phyloP scores from a whole-genome alignment of 2,888 invertebrate genomes.

The Drosophila mettleri region DNA sequence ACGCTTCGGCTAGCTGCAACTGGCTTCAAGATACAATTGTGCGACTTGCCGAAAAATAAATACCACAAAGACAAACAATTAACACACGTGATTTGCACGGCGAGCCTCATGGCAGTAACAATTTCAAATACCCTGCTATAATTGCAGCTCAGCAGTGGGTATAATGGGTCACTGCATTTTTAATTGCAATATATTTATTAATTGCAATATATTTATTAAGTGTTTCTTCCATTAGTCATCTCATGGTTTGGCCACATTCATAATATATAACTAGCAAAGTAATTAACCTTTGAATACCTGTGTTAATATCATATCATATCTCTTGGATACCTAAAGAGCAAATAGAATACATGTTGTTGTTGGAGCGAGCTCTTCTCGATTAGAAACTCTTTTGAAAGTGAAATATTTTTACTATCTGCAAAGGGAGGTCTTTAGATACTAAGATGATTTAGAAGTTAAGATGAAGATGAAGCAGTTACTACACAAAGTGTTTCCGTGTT shows the following conservation, averaged over 20 bases:
- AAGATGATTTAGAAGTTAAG: too few species aligned
- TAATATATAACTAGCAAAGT: too few species aligned
- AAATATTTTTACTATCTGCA: neutral
- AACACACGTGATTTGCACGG: constrained; percentile 69
- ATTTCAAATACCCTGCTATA: neutral
- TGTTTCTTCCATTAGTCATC: too few species aligned
- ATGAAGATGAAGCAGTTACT: neutral
- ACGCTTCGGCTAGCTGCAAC: constrained; percentile 6
- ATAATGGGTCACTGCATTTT: too few species aligned
- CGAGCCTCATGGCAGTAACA: constrained; percentile 35
- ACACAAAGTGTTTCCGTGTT: neutral
- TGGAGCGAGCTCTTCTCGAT: neutral
- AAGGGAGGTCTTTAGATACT: too few species aligned
- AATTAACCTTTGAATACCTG: neutral
- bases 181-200: too few species aligned
- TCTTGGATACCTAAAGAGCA: neutral
- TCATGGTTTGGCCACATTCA: too few species aligned
- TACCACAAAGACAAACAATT: constrained; percentile 50
- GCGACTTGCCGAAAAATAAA: constrained; percentile 49
- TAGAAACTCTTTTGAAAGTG: neutral
- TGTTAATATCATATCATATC: neutral
- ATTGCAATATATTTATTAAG: too few species aligned
- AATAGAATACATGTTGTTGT: neutral
- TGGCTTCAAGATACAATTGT: constrained; percentile 33
- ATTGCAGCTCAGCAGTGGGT: neutral